These are phyloP conservation scores for Lasioglossum marginatum DNA, from an alignment of 2,888 invertebrate genomes.

Conservation along the genomic window DNA sequence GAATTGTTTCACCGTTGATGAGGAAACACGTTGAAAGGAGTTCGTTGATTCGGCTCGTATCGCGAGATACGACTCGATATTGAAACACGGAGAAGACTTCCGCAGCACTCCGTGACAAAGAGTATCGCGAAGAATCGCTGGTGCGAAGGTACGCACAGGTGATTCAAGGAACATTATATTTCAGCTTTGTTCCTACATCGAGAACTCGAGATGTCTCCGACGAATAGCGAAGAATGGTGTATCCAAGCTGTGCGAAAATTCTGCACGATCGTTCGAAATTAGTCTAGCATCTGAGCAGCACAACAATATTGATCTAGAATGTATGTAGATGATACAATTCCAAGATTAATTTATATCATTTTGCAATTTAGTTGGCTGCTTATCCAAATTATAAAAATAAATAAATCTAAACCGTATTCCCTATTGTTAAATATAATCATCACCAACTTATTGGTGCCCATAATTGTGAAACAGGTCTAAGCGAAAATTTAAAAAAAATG, in stretches of 20 bases:
- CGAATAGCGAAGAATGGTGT: background rate
- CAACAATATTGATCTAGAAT: too few relatives aligned
- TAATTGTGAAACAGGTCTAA: too few relatives aligned
- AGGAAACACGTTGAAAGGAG: background rate
- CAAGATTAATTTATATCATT: too few relatives aligned
- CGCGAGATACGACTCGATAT: background rate
- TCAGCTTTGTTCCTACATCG: background rate
- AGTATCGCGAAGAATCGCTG: background rate
- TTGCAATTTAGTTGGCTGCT: too few relatives aligned
- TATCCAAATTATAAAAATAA: too few relatives aligned
- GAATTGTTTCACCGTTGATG: background rate
- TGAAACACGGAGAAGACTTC: background rate
- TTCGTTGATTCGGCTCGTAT: background rate
- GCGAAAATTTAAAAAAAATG: too few relatives aligned
- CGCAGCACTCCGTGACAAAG: background rate
- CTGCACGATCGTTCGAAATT: background rate
- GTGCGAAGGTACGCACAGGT: background rate
- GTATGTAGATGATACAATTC: too few relatives aligned
- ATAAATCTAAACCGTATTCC: too few relatives aligned
- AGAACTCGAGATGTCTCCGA: background rate
- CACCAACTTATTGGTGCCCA: too few relatives aligned
- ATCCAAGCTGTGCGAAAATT: background rate
- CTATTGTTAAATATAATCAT: too few relatives aligned
- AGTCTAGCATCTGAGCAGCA: too few relatives aligned
- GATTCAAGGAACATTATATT: background rate